These are phyloP conservation scores for Anguilla anguilla DNA, from an alignment of 2,797 vertebrate species.

Conservation along the genomic window DNA sequence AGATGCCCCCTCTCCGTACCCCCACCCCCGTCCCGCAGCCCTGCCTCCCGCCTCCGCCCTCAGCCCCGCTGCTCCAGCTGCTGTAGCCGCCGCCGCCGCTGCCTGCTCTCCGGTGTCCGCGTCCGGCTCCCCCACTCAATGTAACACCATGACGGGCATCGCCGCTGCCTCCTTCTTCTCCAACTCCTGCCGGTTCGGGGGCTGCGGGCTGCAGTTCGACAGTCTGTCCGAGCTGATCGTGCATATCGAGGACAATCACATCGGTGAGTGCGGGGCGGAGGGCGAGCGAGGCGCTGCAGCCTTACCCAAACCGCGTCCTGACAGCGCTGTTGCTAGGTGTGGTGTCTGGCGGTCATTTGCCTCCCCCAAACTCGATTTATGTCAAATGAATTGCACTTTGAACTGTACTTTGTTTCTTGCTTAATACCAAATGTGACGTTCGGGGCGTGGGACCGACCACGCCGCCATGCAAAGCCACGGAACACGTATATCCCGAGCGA, in stretches of 20 bases:
- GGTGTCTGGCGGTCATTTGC: background rate
- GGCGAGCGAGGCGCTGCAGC: conserved; percentile 65
- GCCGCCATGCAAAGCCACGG: background rate
- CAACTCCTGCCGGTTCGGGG: conserved; percentile 79
- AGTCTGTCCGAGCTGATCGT: conserved; percentile 78
- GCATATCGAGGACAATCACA: conserved; percentile 81
- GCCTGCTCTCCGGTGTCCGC: conserved; percentile 26
- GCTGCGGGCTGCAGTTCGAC: conserved; percentile 78
- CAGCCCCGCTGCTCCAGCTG: conserved; percentile 52
- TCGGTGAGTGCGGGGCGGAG: conserved; percentile 63
- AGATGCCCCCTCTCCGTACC: conserved; percentile 53
- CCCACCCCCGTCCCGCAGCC: conserved; percentile 56
- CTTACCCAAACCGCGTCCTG: conserved; percentile 69
- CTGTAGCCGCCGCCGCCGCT: conserved; percentile 56
- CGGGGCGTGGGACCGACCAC: too few relatives aligned
- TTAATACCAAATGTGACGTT: background rate
- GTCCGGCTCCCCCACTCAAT: conserved; percentile 61
- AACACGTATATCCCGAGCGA: background rate
- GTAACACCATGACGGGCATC: conserved; percentile 81
- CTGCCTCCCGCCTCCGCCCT: conserved; percentile 62
- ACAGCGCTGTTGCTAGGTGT: conserved; percentile 62
- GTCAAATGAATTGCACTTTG: background rate
- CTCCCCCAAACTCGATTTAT: background rate
- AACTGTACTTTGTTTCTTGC: background rate
- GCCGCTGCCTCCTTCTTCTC: conserved; percentile 83